These are phyloP conservation scores for Pandion haliaetus DNA, from an alignment of 2,113 vertebrate species.

Conservation along the genomic window DNA sequence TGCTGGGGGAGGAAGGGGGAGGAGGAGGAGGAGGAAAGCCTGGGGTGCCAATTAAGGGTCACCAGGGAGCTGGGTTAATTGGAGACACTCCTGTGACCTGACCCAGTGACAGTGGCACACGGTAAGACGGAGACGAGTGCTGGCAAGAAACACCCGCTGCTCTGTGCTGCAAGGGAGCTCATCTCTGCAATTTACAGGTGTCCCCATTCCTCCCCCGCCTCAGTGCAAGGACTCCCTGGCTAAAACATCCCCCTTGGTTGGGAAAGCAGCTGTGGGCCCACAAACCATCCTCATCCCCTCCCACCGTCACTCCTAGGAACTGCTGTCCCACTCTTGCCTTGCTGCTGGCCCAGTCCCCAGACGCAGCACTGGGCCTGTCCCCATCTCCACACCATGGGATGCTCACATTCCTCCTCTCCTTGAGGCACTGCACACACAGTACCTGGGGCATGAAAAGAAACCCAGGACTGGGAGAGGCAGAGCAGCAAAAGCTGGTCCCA, in stretches of 20 bases:
- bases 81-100: slow-evolving; percentile 17
- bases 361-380: background rate
- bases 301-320: background rate
- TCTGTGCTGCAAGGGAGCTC: background rate
- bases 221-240: background rate
- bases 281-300: background rate
- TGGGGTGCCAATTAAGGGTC: background rate
- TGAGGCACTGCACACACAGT: background rate
- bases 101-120: background rate
- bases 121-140: background rate
- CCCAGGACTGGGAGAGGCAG: background rate
- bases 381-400: background rate
- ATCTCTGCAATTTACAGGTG: background rate
- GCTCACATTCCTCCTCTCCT: background rate
- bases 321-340: background rate
- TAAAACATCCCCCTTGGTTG: background rate
- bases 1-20: background rate
- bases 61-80: slow-evolving; percentile 1
- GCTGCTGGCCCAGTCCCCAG: background rate
- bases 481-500: background rate
- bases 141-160: background rate
- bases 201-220: background rate
- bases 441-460: background rate
- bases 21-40: background rate
- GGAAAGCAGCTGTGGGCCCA: background rate